Base-by-base conservation (phyloP, 2,888 invertebrate species). In the Monochamus alternatus region DNA sequence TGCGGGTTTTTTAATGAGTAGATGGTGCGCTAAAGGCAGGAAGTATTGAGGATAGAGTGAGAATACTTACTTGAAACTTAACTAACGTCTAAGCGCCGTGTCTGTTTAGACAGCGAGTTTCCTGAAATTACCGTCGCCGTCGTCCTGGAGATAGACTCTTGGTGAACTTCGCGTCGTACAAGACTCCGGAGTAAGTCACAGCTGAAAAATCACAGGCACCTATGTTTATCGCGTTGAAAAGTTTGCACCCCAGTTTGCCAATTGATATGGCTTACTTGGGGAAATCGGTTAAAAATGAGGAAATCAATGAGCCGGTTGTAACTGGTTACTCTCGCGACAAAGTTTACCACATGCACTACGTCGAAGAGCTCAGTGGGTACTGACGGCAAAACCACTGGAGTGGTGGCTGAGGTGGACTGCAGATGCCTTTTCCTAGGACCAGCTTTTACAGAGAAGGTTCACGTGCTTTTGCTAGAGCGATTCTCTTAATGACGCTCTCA, bases 371-470 rank as follows among this genome's bases (percentile, higher is more conserved):
- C 81, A 81, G 82, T 81, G 80, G 83, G 75, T 83, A 85, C 84
- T 83, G 85, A 83, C 79, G 78, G 74, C 75, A 77, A 75, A 73
- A 75, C 73, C 79, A 78, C 80, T 51, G 75, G 76, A 81, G 81
- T 81, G 80, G 81, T 81, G 81, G 81, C 74, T 80, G 81, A 78
- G 77, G 81, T 81, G 77, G 80, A 85, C 82, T 84, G 85, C 78
- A 81, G 82, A 80, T 79, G 78, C 81, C 82, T 83, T 83, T 84
- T 79, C 81, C 81, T 81, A 81, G 82, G 81, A 77, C 78, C 82
- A 80, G 83, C 84, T 85, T 85, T 85, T 85, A 84, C 82, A 76
- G 80, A 81, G 84, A 81, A 81, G 80, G 81, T 84, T 84, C 85
- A 85, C 85, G 85, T 85, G 85, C 81, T 80, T 81, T 74, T 77